phyloP scores from a whole-genome alignment of 2,113 vertebrate genomes.

The Cebus imitator region DNA sequence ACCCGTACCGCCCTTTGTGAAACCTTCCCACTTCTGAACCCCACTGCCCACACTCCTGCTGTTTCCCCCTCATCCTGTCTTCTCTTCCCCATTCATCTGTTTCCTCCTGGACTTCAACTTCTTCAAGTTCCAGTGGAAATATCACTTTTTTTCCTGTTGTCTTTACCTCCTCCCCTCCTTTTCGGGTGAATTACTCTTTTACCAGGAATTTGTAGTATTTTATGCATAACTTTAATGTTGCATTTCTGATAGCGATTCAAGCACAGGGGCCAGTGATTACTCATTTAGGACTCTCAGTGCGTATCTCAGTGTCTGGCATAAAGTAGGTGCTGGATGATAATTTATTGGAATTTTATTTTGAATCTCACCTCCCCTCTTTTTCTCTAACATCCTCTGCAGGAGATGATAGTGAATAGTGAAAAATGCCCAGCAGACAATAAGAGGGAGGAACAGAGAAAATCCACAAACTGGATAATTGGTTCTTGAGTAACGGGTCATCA shows the following conservation, averaged over 20 bases:
- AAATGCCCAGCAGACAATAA: background rate
- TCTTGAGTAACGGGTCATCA: conserved; percentile 23
- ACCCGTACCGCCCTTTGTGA: background rate
- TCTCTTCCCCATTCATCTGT: background rate
- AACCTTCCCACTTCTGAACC: background rate
- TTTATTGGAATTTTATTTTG: conserved; percentile 11
- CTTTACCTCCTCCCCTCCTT: background rate
- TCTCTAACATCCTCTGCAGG: background rate
- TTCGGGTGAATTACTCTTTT: background rate
- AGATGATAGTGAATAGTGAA: background rate
- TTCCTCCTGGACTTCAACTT: background rate
- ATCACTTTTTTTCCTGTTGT: background rate
- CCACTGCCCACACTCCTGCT: background rate
- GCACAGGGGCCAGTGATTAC: no score
- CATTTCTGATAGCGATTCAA: background rate
- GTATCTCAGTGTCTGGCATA: background rate
- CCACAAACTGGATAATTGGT: background rate
- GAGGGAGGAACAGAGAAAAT: background rate
- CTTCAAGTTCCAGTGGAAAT: background rate
- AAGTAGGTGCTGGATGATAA: background rate
- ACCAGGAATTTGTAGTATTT: background rate
- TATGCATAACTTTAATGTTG: background rate
- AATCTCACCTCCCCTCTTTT: background rate
- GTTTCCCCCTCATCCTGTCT: background rate
- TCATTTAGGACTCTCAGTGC: background rate